Evolutionary conservation across 1,140 invertebrate genomes (phyloP), one percentile per base, ranked within the genome.

Genomic region (Kradibia gibbosae): DNA sequence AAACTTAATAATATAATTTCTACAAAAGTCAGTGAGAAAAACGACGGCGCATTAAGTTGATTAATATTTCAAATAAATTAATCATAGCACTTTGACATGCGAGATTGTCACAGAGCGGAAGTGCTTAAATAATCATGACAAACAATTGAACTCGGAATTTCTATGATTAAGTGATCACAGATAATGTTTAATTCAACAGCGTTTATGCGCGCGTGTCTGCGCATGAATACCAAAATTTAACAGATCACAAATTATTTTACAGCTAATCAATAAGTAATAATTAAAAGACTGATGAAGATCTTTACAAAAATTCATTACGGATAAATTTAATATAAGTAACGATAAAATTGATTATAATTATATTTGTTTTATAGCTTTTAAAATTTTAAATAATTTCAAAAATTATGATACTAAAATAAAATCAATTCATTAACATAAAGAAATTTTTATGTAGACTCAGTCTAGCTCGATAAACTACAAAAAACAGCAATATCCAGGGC

Each of bases 111-210:
- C 20, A 34, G 25, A 62, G n/a, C 78, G 78, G 78, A 80, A 80
- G 78, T 62, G 65, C 4, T 25, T 80, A 73, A 80, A 80, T 80
- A 60, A 73, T 80, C 73, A 60, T n/a, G 39, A 20, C 22, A 17
- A 72, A 20, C 25, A 36, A 72, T 73, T 25, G 53, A 80, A 73
- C 20, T 80, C 70, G 78, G 78, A 80, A 73, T 73, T 80, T 73
- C 53, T 72, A 80, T 80, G 78, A 80, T 80, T 73, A 72, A 73
- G 20, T 80, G 25, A 80, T 72, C 36, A 25, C 15, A 71, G 4
- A 20, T 7, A 50, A 78, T 71, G 50, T 71, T 57, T 39, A 28
- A 62, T 73, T 60, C 70, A 73, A 3, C 11, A 13, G 34, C 73
- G n/a, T n/a, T n/a, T n/a, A n/a, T n/a, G n/a, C n/a, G n/a, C n/a